Evolutionary conservation across 2,888 invertebrate species (phyloP), one percentile per base, ranked within the genome.

Genomic region (Lordiphosa fenestrarum): DNA sequence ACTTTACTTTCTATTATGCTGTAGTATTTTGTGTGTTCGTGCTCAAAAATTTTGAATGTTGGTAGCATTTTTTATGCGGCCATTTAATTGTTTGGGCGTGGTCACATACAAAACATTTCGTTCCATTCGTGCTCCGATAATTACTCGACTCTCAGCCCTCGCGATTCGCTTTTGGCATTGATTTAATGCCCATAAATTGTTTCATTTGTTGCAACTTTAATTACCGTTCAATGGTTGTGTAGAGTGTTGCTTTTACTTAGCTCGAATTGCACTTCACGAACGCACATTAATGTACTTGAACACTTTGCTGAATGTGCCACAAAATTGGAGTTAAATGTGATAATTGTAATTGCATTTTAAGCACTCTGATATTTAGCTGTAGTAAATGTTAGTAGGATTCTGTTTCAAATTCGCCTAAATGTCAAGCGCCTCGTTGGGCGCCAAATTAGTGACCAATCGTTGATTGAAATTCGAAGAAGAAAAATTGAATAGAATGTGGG

Each of bases 121-220:
- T 42, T 55, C 37, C 55, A 47, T 61, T 55, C 61, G 61, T 63
- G 40, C 61, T 33, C 15, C 55, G 55, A 63, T 63, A 63, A 63
- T 63, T 55, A 63, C 62, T 47, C 9, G 9, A 30, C 30, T 30
- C 30, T 30, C 7, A 25, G 6, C 25, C 6, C 9, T 25, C 30
- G 30, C 30, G 30, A 10, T 4, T 30, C 30, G 38, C 50, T 36
- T 47, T 44, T 56, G 44, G 48, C 66, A 71, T 76, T 58, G 60
- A 80, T 65, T 71, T 63, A 63, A 68, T 56, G 62, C 35, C 41
- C 67, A 70, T 75, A 66, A 72, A 76, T 69, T 65, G 73, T 56
- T 64, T 46, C 55, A 60, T 60, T 55, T 52, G 44, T 51, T 51
- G 37, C 52, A 48, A 41, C 57, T 66, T 73, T 71, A 77, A 73